Evolutionary conservation across 2,888 invertebrate genomes (phyloP), one percentile per base, ranked within the genome.

Genomic region (Cyclophora albipunctata): DNA sequence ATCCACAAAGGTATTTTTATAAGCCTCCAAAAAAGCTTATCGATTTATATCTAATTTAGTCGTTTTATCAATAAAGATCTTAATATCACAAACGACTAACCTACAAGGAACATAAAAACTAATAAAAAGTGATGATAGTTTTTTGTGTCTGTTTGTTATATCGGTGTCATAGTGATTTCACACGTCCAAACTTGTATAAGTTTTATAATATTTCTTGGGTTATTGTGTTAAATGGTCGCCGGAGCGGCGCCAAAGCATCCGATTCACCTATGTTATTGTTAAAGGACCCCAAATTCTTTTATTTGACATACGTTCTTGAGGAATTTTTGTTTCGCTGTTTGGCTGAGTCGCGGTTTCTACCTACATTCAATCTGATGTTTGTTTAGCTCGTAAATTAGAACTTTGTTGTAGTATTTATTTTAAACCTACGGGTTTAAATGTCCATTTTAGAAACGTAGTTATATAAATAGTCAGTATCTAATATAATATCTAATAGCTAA

Each of bases 171-270:
- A 69, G 73, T 75, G 74, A 78, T 81, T 84, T 85, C 84, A 84
- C 84, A 84, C 84, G 76, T 84, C 64, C 42, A 51, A 60, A 64
- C 60, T 57, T 66, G 63, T 73, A 71, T 79, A 72, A 72, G 66
- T 72, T 73, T 71, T 81, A 79, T 81, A 79, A 77, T 75, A 77
- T 78, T 75, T 70, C 67, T 67, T 59, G 59, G 60, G 60, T 59
- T 57, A 69, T 71, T 72, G 68, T 65, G 61, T 59, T 53, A 58
- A 37, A 50, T 73, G 70, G 71, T 78, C 82, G 85, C 68, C 85
- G 63, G 64, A 67, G 66, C 79, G 85, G 85, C 85, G 85, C 84
- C 83, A 69, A 78, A 77, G 81, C 81, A 76, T 73, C 78, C 80
- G 79, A 83, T 81, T 53, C 54, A 53, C 54, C 57, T 81, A 37